Evolutionary conservation across 1,140 invertebrate genomes (phyloP).

Genomic region (Pogonognathellus flavescens): DNA sequence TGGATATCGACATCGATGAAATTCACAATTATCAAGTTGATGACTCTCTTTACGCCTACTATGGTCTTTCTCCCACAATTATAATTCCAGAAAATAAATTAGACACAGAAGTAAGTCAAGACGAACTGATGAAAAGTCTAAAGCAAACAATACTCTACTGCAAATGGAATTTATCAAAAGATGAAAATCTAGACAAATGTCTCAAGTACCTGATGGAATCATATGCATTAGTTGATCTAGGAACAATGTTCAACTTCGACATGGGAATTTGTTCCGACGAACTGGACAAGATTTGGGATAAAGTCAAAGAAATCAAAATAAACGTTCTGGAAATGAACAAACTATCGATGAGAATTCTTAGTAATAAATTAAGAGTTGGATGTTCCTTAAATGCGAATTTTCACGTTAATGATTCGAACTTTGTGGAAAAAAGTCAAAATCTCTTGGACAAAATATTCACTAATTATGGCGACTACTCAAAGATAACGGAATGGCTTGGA

Average conservation of each 20-base stretch:
- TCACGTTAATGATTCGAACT: neutral
- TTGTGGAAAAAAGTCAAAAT: neutral
- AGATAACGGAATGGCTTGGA: neutral
- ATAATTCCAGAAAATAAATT: neutral
- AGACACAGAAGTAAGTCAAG: neutral
- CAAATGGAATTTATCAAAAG: neutral
- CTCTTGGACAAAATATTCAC: neutral
- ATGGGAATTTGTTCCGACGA: constrained; percentile 30
- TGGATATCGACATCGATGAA: neutral
- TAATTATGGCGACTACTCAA: constrained; percentile 15
- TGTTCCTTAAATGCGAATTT: neutral
- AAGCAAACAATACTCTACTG: constrained; percentile 4
- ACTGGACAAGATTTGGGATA: constrained; percentile 32
- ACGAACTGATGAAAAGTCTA: neutral
- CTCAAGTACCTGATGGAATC: constrained; percentile 40
- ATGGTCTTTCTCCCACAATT: neutral
- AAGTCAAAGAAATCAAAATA: constrained; percentile 8
- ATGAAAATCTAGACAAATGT: constrained; percentile 21
- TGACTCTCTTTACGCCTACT: neutral
- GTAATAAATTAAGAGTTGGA: constrained; percentile 8
- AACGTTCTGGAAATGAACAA: constrained; percentile 6
- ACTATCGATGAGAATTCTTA: neutral
- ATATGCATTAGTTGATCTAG: neutral
- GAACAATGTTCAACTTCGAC: neutral
- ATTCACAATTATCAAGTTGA: neutral